Base-by-base conservation (phyloP, 2,113 vertebrate genomes). In the Leptocoma aspasia region DNA sequence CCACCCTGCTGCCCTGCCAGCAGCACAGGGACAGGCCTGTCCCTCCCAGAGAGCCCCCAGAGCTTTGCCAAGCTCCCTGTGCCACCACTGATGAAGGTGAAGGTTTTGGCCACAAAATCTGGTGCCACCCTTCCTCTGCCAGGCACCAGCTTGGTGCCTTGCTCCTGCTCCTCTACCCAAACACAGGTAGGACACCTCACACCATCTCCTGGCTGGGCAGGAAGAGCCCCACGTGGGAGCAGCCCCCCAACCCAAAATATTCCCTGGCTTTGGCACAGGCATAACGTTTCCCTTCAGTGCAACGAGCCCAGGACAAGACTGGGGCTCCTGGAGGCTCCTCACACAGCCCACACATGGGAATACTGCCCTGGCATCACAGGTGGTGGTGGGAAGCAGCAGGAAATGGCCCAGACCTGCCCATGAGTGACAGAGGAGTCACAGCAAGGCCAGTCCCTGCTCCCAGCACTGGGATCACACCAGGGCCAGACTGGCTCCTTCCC, bases 31-130 rank as follows among this genome's bases (percentile, higher is more conserved):
- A 37, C 50, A 22, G 49, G 37, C 27, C 2, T 3, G 44, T 18
- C 39, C 52, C 54, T 65, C 30, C 56, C 1, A 1, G 41, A 91
- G 35, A 91, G 35, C 45, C 73, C 79, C 65, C 47, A 59, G n/a
- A 6, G 37, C 26, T 22, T 3, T n/a, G 2, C 24, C 1, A 12
- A 71, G 22, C 22, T 84, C 52, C 39, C 37, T 11, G 35, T 13
- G 18, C 82, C 0, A 0, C 1, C 2, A 28, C 53, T 14, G 5
- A 27, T 2, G 3, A 68, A 49, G 26, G 31, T 1, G 3, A 72
- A 91, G 79, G n/a, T 35, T 86, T 79, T 3, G 6, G 70, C n/a
- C 61, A 33, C 1, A 1, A 64, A 89, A 54, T 18, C 24, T 2
- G 1, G 73, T 47, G 75, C 82, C 5, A 2, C 53, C 50, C n/a